phyloP scores from a whole-genome alignment of 2,888 invertebrate species.

The Andricus quercusramuli region DNA sequence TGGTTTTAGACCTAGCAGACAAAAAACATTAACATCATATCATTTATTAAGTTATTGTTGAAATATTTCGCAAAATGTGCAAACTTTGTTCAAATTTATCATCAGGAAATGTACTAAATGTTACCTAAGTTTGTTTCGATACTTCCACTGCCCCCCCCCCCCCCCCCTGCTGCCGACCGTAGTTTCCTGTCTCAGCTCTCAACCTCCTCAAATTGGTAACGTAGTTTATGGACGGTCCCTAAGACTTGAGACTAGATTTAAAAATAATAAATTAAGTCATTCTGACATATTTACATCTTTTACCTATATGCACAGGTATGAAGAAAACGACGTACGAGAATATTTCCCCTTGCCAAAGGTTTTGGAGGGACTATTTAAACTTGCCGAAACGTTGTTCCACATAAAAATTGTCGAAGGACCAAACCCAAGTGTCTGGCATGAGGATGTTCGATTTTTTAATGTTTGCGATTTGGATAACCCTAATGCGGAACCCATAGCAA shows the following conservation, averaged over 20 bases:
- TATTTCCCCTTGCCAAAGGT: constrained; percentile 92
- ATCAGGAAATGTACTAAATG: too few species aligned
- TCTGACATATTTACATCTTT: background rate
- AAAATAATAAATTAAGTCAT: background rate
- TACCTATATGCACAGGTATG: constrained; percentile 78
- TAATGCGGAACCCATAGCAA: constrained; percentile 85
- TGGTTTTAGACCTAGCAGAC: too few species aligned
- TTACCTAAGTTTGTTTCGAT: too few species aligned
- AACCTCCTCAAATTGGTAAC: too few species aligned
- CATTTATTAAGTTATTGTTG: too few species aligned
- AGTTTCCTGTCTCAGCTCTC: too few species aligned
- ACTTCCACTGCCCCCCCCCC: too few species aligned
- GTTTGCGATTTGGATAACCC: constrained; percentile 84
- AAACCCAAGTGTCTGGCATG: constrained; percentile 89
- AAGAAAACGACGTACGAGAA: constrained; percentile 86
- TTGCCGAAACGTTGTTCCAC: constrained; percentile 89
- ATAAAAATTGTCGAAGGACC: constrained; percentile 85
- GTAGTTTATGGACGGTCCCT: background rate
- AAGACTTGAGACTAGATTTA: background rate
- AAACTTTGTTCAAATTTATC: too few species aligned
- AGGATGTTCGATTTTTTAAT: constrained; percentile 91
- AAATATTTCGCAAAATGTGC: too few species aligned
- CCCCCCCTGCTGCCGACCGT: too few species aligned
- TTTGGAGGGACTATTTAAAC: constrained; percentile 87
- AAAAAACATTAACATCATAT: too few species aligned